Evolutionary conservation across 2,797 vertebrate genomes (phyloP).

Genomic region (Pelochelys cantorii): DNA sequence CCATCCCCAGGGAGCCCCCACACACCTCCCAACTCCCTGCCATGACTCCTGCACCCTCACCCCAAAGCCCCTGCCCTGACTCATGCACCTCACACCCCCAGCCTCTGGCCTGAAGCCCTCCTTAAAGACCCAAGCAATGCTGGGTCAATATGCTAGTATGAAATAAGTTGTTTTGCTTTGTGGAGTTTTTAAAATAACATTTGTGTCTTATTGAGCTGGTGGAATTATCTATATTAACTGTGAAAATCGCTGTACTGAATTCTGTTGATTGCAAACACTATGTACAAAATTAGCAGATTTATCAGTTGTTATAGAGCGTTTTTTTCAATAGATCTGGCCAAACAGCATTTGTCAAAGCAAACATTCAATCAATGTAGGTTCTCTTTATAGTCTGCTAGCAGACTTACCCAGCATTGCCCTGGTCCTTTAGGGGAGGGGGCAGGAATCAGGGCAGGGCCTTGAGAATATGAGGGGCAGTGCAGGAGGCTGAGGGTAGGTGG

Average conservation of each 20-base stretch:
- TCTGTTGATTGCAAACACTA: background rate
- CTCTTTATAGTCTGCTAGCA: background rate
- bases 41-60: too few species aligned
- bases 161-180: conserved; percentile 42
- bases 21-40: too few species aligned
- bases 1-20: too few species aligned
- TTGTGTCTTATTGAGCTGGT: conserved; percentile 17
- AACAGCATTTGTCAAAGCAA: background rate
- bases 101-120: too few species aligned
- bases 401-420: too few species aligned
- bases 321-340: background rate
- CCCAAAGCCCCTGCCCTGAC: too few species aligned
- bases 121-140: too few species aligned
- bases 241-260: conserved; percentile 2
- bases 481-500: too few species aligned
- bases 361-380: background rate
- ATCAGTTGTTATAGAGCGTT: background rate
- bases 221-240: background rate
- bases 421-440: too few species aligned
- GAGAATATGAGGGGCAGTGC: too few species aligned
- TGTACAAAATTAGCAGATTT: background rate
- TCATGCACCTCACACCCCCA: too few species aligned
- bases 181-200: background rate
- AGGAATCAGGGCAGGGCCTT: too few species aligned
- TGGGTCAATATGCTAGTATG: background rate